Conservation (phyloP, 2,113 vertebrate genomes). For the Megaptera novaeangliae region DNA sequence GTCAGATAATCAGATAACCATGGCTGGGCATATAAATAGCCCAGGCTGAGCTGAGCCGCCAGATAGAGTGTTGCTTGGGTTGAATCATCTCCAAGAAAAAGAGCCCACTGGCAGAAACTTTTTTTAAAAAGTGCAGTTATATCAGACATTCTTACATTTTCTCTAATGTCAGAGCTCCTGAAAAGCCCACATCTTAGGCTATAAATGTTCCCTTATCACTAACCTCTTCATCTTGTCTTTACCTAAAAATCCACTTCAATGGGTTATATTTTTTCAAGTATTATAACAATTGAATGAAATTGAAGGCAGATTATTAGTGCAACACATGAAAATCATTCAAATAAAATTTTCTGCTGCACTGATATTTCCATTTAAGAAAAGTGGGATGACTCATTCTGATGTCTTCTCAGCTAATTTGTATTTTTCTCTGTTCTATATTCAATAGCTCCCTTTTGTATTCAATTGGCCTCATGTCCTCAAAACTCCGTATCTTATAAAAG, state of each 20-base stretch:
- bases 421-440: constrained; percentile 6
- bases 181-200: background rate
- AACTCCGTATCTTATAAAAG: background rate
- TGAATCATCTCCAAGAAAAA: background rate
- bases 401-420: background rate
- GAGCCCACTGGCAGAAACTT: background rate
- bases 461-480: background rate
- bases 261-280: background rate
- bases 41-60: background rate
- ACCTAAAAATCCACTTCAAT: background rate
- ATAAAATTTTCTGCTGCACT: background rate
- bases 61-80: background rate
- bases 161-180: background rate
- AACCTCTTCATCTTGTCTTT: background rate
- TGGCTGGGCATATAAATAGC: background rate
- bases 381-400: background rate
- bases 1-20: constrained; percentile 38
- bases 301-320: background rate
- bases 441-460: background rate
- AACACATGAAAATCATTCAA: background rate
- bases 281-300: background rate
- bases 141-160: background rate
- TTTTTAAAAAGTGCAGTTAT: background rate
- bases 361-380: background rate
- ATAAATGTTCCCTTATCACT: background rate